Conservation (phyloP, 2,113 vertebrate species). For the Apteryx owenii region DNA sequence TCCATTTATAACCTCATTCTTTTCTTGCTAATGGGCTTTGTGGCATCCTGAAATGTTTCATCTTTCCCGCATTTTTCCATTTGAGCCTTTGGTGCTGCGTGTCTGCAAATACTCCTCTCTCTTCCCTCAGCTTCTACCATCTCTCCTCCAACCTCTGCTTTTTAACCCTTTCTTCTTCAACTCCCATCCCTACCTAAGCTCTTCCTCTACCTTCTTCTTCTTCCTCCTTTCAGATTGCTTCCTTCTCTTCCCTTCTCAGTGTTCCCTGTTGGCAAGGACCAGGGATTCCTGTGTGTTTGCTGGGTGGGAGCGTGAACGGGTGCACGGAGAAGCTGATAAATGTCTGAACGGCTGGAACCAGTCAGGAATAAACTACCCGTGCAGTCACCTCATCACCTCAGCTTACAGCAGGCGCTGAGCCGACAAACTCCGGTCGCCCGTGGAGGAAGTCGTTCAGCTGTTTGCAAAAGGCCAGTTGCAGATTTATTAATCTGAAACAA, state of each 20-base stretch:
- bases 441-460: background rate
- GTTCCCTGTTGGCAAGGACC: background rate
- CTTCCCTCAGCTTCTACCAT: background rate
- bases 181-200: background rate
- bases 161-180: background rate
- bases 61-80: background rate
- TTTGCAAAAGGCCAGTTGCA: background rate
- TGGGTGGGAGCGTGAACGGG: background rate
- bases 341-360: background rate
- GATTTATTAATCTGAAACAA: background rate
- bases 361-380: background rate
- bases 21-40: background rate
- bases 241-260: background rate
- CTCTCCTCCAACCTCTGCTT: background rate
- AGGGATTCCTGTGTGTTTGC: background rate
- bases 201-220: background rate
- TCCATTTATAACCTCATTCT: background rate
- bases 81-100: background rate
- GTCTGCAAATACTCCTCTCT: background rate
- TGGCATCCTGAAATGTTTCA: background rate
- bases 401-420: background rate
- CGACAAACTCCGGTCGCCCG: rapidly evolving
- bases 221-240: background rate
- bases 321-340: background rate
- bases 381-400: background rate